Conservation (phyloP, 1,140 invertebrate genomes). For the Nasonia giraulti region DNA sequence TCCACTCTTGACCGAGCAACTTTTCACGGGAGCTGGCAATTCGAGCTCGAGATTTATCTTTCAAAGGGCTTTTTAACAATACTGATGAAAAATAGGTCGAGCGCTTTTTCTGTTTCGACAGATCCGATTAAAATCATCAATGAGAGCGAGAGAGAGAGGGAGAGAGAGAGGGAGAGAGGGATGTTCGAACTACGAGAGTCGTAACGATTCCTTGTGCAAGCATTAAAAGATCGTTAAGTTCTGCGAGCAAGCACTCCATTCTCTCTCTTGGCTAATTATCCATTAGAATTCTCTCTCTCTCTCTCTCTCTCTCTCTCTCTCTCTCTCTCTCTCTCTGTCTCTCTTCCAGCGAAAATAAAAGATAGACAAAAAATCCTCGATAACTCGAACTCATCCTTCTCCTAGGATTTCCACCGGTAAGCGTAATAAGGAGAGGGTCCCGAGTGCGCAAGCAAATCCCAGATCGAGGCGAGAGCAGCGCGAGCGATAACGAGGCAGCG, state of each 20-base stretch:
- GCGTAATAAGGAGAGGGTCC: background rate
- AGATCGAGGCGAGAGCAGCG: background rate
- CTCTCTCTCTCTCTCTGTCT: background rate
- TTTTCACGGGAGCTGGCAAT: background rate
- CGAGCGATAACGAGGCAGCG: too few species aligned
- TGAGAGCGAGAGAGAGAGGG: background rate
- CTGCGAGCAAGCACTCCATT: background rate
- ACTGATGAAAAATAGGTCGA: background rate
- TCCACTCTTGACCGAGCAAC: background rate
- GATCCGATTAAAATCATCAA: background rate
- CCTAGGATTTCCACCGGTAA: background rate
- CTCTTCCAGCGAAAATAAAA: background rate
- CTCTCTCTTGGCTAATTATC: background rate
- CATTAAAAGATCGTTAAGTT: background rate
- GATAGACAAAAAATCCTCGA: background rate
- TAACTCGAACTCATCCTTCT: background rate
- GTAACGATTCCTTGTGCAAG: background rate
- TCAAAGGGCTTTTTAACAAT: background rate
- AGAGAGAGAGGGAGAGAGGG: too few species aligned
- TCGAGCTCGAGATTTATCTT: background rate
- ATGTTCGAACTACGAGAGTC: background rate
- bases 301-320: background rate
- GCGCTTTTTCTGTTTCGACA: background rate
- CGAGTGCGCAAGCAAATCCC: background rate
- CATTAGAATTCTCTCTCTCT: background rate